phyloP scores from a whole-genome alignment of 2,888 invertebrate genomes.

The Thymelicus lineola region DNA sequence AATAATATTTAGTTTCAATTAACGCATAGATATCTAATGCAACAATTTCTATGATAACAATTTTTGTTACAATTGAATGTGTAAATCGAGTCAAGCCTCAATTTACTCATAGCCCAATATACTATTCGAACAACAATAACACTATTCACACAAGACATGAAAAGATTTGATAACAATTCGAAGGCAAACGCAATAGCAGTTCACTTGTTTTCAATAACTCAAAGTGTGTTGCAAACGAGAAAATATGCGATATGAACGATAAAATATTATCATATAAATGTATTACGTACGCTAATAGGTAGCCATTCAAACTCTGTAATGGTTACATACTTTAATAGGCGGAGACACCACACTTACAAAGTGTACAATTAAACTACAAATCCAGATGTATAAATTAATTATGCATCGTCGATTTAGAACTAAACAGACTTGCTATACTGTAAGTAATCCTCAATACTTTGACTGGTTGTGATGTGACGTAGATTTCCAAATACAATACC shows the following conservation, averaged over 20 bases:
- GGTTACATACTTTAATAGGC: constrained; percentile 84
- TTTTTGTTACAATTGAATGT: constrained; percentile 23
- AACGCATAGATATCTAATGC: constrained; percentile 24
- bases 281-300: constrained; percentile 80
- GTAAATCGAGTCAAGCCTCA: constrained; percentile 13
- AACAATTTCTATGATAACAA: constrained; percentile 34
- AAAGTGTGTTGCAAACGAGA: constrained; percentile 56
- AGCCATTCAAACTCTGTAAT: constrained; percentile 78
- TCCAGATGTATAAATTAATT: constrained; percentile 81
- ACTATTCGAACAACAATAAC: constrained; percentile 35
- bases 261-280: constrained; percentile 71
- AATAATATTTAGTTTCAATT: constrained; percentile 19
- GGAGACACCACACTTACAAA: constrained; percentile 83
- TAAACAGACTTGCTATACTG: constrained; percentile 71
- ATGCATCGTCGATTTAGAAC: constrained; percentile 79
- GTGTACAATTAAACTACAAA: constrained; percentile 83
- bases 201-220: constrained; percentile 50
- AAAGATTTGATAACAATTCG: constrained; percentile 19
- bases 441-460: constrained; percentile 57
- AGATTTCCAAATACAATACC: constrained; percentile 64
- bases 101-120: constrained; percentile 33
- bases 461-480: constrained; percentile 76
- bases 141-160: constrained; percentile 30
- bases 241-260: constrained; percentile 66
- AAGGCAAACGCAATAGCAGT: constrained; percentile 24